These are phyloP conservation scores for Mesochorus sp. DNA, from an alignment of 2,888 invertebrate species.

Conservation along the genomic window DNA sequence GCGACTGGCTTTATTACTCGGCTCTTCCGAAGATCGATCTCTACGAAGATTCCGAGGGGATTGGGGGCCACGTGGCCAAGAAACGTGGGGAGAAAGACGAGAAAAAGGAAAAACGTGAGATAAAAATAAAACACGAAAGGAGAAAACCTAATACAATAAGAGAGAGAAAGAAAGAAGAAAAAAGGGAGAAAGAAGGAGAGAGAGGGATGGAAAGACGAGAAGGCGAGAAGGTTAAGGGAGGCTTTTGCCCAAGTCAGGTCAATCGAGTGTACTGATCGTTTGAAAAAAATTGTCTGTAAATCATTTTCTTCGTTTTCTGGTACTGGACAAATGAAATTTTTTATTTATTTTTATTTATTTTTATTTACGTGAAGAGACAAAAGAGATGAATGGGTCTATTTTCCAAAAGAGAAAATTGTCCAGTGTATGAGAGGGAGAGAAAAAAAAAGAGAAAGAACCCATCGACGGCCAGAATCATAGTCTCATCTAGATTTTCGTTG, in stretches of 20 bases:
- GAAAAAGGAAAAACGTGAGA: background rate
- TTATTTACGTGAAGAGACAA: background rate
- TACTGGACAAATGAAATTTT: background rate
- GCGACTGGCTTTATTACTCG: slow-evolving; percentile 42
- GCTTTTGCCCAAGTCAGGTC: background rate
- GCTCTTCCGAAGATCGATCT: slow-evolving; percentile 36
- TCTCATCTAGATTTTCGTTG: slow-evolving; percentile 1
- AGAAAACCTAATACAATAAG: background rate
- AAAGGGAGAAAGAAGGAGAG: background rate
- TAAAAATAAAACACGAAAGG: slow-evolving; percentile 10
- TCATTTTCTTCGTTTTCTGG: too few species aligned
- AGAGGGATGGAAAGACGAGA: too few species aligned
- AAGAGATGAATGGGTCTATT: background rate
- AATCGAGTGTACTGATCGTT: background rate
- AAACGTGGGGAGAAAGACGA: background rate
- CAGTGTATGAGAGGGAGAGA: background rate
- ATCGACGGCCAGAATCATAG: background rate
- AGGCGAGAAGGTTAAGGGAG: background rate
- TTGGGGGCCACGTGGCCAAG: background rate
- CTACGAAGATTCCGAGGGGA: slow-evolving; percentile 28
- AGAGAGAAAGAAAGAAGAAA: background rate
- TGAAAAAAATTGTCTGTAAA: too few species aligned
- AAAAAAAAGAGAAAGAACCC: background rate
- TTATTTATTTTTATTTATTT: background rate
- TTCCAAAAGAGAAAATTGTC: background rate